Percentiles rank a stretch among this genome's conserved stretches.
phyloP scores from a whole-genome alignment of 1,140 invertebrate genomes.

The Brachystomella parvula region DNA sequence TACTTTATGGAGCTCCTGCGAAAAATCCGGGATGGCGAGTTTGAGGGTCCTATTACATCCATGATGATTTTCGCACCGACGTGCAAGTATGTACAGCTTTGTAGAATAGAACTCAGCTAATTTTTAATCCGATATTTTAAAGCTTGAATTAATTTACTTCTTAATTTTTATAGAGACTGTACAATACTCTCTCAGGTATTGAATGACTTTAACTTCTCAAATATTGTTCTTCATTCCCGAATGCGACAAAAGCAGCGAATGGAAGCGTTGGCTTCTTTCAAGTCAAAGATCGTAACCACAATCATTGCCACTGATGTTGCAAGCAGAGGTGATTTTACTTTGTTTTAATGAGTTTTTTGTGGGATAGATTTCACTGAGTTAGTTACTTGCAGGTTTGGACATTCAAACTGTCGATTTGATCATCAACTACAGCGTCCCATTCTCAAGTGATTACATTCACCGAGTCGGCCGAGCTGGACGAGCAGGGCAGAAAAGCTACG shows the following conservation, averaged over 20 bases:
- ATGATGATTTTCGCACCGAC: conserved; percentile 91
- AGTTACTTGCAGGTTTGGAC: conserved; percentile 51
- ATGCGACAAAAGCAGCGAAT: conserved; percentile 72
- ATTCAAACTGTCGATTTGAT: conserved; percentile 84
- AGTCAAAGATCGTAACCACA: conserved; percentile 73
- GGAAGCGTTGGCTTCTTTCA: conserved; percentile 70
- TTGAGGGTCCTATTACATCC: conserved; percentile 51
- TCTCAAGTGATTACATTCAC: conserved; percentile 91
- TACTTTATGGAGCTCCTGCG: conserved; percentile 83
- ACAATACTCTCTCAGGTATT: conserved; percentile 76
- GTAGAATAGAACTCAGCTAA: neutral
- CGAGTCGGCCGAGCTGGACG: conserved; percentile 92
- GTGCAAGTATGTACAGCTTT: conserved; percentile 69
- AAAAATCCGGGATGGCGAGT: conserved; percentile 58
- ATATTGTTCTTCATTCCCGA: conserved; percentile 78
- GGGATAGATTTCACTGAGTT: neutral
- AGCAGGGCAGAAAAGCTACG: conserved; percentile 73
- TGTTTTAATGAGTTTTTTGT: conserved; percentile 11
- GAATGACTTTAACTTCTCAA: conserved; percentile 74
- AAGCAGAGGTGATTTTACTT: conserved; percentile 59
- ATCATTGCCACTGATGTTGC: conserved; percentile 95
- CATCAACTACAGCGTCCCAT: conserved; percentile 87
- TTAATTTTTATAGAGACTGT: conserved; percentile 57
- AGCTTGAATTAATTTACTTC: conserved; percentile 11
- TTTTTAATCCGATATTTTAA: conserved; percentile 1